Conservation (phyloP, 2,113 vertebrate genomes). For the Mesoclemmys tuberculata region DNA sequence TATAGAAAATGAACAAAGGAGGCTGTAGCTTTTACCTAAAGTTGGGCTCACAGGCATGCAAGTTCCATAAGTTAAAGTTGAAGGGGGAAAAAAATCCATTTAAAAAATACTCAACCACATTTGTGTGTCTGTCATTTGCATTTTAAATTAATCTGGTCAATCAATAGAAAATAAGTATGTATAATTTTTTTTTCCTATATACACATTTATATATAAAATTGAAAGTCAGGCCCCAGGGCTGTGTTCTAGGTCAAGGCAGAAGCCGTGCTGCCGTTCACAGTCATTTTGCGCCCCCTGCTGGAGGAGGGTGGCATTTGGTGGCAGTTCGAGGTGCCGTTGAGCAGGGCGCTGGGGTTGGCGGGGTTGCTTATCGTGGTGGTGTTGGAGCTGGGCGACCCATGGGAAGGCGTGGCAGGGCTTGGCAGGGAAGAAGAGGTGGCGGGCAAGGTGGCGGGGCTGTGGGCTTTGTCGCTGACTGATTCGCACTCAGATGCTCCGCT, state of each 20-base stretch:
- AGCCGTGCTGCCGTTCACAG: conserved; percentile 82
- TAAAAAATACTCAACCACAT: conserved; percentile 11
- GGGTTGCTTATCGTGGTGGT: conserved; percentile 76
- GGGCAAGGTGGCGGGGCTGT: conserved; percentile 84
- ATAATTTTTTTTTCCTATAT: conserved; percentile 80
- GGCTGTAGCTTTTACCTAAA: background rate
- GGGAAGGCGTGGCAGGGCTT: conserved; percentile 78
- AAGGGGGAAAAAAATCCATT: background rate
- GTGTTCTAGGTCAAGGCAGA: conserved; percentile 84
- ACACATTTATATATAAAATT: conserved; percentile 81
- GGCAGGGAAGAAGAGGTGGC: conserved; percentile 83
- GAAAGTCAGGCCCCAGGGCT: conserved; percentile 8
- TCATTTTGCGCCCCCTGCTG: conserved; percentile 84
- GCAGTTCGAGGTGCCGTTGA: conserved; percentile 85
- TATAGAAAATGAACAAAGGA: background rate
- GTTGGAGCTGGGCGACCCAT: conserved; percentile 79
- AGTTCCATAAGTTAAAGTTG: background rate
- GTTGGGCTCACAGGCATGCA: background rate
- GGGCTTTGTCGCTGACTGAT: conserved; percentile 91
- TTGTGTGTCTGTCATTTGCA: conserved; percentile 48
- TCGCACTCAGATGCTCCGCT: conserved; percentile 92
- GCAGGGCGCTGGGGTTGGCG: conserved; percentile 56
- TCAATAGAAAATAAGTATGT: conserved; percentile 85
- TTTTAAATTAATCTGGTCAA: conserved; percentile 80
- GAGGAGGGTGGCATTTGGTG: conserved; percentile 77